phyloP scores from a whole-genome alignment of 1,140 invertebrate species.

The Diorhabda carinulata region DNA sequence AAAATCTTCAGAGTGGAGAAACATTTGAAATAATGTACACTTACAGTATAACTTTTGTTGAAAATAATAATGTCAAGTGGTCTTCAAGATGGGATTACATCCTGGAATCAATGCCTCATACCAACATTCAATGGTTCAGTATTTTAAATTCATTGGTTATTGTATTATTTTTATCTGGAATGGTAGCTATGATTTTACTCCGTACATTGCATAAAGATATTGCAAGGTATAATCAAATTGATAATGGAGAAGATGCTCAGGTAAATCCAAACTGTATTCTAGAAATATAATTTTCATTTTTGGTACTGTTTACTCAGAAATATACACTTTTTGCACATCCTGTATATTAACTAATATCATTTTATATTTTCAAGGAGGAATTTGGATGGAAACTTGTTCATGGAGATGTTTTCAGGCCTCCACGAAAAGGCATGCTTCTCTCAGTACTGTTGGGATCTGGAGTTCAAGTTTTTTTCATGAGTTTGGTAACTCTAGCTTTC shows the following conservation, averaged over 20 bases:
- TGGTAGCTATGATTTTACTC: conserved; percentile 99
- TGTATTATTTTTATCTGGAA: conserved; percentile 88
- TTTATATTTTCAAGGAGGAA: conserved; percentile 72
- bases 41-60: conserved; percentile 79
- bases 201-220: conserved; percentile 98
- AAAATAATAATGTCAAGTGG: conserved; percentile 90
- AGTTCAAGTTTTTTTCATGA: conserved; percentile 82
- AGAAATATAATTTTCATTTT: too few relatives aligned
- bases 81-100: conserved; percentile 99
- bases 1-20: conserved; percentile 53
- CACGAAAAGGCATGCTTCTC: conserved; percentile 93
- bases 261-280: conserved; percentile 38
- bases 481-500: conserved; percentile 81
- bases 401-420: conserved; percentile 92
- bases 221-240: conserved; percentile 96
- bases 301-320: too few relatives aligned
- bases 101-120: conserved; percentile 95
- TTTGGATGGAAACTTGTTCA: conserved; percentile 99
- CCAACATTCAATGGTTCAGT: conserved; percentile 99
- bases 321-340: too few relatives aligned
- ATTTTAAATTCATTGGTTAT: conserved; percentile 88
- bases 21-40: conserved; percentile 75
- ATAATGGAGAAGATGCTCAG: conserved; percentile 91
- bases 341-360: neutral
- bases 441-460: conserved; percentile 94